A percentile compares a stretch with the other conserved stretches of the same genome.
Conservation (phyloP, 92 coral and sea anemone species). For the Umimayanthus kanabou region DNA sequence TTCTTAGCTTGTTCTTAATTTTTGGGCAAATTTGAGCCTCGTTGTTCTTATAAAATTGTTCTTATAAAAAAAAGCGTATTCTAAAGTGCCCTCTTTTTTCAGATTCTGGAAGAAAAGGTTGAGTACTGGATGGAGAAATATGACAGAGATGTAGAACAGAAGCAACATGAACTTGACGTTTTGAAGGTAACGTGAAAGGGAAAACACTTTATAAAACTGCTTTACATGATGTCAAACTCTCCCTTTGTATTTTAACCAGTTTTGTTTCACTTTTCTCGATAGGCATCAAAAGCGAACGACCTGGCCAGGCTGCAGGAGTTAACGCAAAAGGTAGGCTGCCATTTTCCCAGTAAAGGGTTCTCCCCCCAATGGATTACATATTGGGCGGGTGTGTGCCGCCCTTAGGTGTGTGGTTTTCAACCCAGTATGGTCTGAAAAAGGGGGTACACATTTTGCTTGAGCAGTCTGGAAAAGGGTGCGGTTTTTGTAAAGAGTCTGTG, state of each 20-base stretch:
- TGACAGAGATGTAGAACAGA: slow-evolving; percentile 93
- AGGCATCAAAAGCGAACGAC: slow-evolving; percentile 97
- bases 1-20: too few species aligned
- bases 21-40: too few species aligned
- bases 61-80: too few species aligned
- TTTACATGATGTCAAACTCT: neutral
- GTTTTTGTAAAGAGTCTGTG: too few species aligned
- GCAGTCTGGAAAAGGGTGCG: too few species aligned
- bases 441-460: too few species aligned
- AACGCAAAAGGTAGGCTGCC: slow-evolving; percentile 75
- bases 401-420: too few species aligned
- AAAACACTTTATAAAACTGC: neutral
- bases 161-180: slow-evolving; percentile 96
- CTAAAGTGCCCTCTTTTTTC: neutral
- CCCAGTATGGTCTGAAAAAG: too few species aligned
- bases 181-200: slow-evolving; percentile 74
- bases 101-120: slow-evolving; percentile 95
- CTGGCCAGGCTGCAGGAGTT: slow-evolving; percentile 91
- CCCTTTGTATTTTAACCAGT: neutral
- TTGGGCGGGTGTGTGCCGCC: too few species aligned
- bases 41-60: too few species aligned
- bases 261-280: neutral
- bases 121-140: slow-evolving; percentile 99
- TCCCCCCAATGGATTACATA: too few species aligned
- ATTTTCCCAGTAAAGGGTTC: too few species aligned